phyloP scores from a whole-genome alignment of 2,113 vertebrate genomes.

The Entelurus aequoreus region DNA sequence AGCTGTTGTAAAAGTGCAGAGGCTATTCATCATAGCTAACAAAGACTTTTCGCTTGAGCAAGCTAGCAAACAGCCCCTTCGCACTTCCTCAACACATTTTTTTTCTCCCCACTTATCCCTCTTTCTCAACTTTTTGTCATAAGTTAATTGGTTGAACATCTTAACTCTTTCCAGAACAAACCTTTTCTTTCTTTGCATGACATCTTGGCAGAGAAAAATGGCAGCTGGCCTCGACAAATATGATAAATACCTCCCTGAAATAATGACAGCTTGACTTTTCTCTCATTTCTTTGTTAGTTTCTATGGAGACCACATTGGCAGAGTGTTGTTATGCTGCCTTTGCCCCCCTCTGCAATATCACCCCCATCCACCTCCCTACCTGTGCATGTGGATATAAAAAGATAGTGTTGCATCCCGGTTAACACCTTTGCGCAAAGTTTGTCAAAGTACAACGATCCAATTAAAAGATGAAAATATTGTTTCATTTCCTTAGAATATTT shows the following conservation, averaged over 20 bases:
- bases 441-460: neutral
- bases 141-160: slow-evolving; percentile 9
- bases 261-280: slow-evolving; percentile 14
- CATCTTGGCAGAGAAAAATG: slow-evolving; percentile 11
- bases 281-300: slow-evolving; percentile 51
- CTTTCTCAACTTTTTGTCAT: slow-evolving; percentile 4
- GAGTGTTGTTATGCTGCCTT: slow-evolving; percentile 36
- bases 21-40: slow-evolving; percentile 47
- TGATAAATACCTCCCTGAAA: slow-evolving; percentile 22
- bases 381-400: slow-evolving; percentile 47
- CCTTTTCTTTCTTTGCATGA: neutral
- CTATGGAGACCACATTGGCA: slow-evolving; percentile 52
- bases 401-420: slow-evolving; percentile 26
- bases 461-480: slow-evolving; percentile 1
- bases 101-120: slow-evolving; percentile 19
- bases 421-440: slow-evolving; percentile 22
- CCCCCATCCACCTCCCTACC: slow-evolving; percentile 43
- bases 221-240: slow-evolving; percentile 12
- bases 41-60: slow-evolving; percentile 54
- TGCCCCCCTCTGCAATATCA: slow-evolving; percentile 37
- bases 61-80: slow-evolving; percentile 29
- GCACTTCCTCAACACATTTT: slow-evolving; percentile 32
- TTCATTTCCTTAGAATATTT: neutral
- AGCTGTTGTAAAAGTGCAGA: slow-evolving; percentile 41
- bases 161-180: slow-evolving; percentile 2